These are phyloP conservation scores for Leucoptera coffeella DNA, from an alignment of 2,888 invertebrate genomes.

Conservation along the genomic window DNA sequence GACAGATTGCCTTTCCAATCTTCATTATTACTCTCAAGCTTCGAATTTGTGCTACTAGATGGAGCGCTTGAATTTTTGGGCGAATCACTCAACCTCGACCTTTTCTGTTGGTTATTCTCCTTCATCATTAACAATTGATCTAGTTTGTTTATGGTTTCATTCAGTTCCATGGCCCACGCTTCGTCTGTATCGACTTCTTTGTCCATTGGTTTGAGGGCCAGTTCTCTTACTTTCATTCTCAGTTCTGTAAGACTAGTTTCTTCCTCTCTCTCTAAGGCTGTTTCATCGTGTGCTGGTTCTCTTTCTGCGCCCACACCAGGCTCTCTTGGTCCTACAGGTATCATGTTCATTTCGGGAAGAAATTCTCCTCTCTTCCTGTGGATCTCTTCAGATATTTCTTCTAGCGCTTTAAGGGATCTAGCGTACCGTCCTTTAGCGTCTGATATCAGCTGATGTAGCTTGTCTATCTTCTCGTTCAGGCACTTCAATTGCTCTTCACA, in stretches of 20 bases:
- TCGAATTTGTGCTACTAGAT: constrained; percentile 26
- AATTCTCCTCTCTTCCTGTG: constrained; percentile 62
- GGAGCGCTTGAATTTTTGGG: constrained; percentile 35
- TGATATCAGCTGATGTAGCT: constrained; percentile 71
- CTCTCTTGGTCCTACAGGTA: constrained; percentile 52
- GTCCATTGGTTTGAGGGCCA: constrained; percentile 69
- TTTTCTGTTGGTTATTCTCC: constrained; percentile 53
- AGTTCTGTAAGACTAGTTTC: constrained; percentile 60
- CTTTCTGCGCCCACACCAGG: constrained; percentile 74
- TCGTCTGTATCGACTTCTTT: constrained; percentile 64
- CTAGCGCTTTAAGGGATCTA: constrained; percentile 74
- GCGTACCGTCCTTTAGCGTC: constrained; percentile 78
- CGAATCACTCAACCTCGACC: constrained; percentile 35
- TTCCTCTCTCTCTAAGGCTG: constrained; percentile 14
- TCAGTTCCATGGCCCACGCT: constrained; percentile 70
- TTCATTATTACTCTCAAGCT: constrained; percentile 17
- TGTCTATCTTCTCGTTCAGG: constrained; percentile 78
- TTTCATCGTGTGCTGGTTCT: constrained; percentile 37
- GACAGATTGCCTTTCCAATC: constrained; percentile 20
- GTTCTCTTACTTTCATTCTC: constrained; percentile 62
- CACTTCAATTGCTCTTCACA: constrained; percentile 81
- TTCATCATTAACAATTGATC: constrained; percentile 66
- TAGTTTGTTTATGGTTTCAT: constrained; percentile 70
- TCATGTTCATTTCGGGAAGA: constrained; percentile 32
- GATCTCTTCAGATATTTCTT: constrained; percentile 89